phyloP scores from a whole-genome alignment of 2,113 vertebrate genomes.

The Hucho hucho region DNA sequence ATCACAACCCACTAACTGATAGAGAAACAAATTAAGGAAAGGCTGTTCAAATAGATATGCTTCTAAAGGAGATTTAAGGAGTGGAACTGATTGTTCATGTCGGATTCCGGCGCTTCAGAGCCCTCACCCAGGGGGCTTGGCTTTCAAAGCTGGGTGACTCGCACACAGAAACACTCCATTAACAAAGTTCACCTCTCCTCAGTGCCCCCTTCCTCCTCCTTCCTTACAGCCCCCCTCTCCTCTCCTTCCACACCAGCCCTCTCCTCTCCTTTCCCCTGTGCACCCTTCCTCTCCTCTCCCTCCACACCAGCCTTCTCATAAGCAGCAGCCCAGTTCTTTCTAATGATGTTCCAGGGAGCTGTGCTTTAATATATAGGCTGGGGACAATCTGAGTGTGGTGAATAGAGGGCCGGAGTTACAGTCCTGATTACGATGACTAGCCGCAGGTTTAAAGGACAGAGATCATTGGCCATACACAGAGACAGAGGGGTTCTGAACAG shows the following conservation, averaged over 20 bases:
- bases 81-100: slow-evolving; percentile 83
- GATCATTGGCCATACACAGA: slow-evolving; percentile 48
- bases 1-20: slow-evolving; percentile 82
- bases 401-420: too few species aligned
- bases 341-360: not conserved
- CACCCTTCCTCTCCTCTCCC: slow-evolving; percentile 5
- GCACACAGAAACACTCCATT: slow-evolving; percentile 76
- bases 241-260: not conserved
- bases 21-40: slow-evolving; percentile 80
- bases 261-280: slow-evolving; percentile 61
- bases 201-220: slow-evolving; percentile 18
- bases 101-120: slow-evolving; percentile 79
- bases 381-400: too few species aligned
- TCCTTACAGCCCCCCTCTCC: not conserved
- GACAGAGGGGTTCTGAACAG: slow-evolving; percentile 52
- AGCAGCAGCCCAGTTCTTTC: not conserved
- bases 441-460: slow-evolving; percentile 50
- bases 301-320: slow-evolving; percentile 15
- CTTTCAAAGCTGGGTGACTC: slow-evolving; percentile 80
- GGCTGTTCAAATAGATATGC: slow-evolving; percentile 81
- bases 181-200: slow-evolving; percentile 77
- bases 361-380: not conserved
- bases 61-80: slow-evolving; percentile 81
- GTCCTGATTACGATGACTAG: too few species aligned
- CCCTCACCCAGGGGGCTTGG: slow-evolving; percentile 77